phyloP scores from a whole-genome alignment of 2,113 vertebrate genomes.

The Amphilophus citrinellus region DNA sequence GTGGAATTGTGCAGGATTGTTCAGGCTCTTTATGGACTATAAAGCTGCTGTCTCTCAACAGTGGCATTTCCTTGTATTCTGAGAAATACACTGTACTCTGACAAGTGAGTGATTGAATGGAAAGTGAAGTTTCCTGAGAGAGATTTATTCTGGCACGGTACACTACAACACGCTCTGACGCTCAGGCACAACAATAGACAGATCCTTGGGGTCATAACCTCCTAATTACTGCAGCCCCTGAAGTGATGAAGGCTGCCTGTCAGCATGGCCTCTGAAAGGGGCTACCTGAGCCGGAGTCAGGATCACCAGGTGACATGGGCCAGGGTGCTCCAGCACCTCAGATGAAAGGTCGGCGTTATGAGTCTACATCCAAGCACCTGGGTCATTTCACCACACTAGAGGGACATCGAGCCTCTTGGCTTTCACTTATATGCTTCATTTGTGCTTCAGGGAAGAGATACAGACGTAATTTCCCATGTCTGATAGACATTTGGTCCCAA shows the following conservation, averaged over 20 bases:
- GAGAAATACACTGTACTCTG: conserved; percentile 56
- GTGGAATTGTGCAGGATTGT: conserved; percentile 30
- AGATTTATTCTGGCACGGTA: conserved; percentile 72
- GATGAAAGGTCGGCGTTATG: conserved; percentile 72
- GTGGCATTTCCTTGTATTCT: conserved; percentile 77
- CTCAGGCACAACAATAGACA: conserved; percentile 65
- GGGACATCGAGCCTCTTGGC: conserved; percentile 67
- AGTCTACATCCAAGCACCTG: conserved; percentile 58
- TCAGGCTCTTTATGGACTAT: conserved; percentile 46
- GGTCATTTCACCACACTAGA: conserved; percentile 66
- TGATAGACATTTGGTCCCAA: conserved; percentile 70
- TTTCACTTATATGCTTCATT: conserved; percentile 55
- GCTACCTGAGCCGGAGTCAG: conserved; percentile 66
- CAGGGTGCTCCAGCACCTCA: conserved; percentile 61
- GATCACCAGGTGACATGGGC: conserved; percentile 59
- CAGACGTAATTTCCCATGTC: conserved; percentile 67
- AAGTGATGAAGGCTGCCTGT: conserved; percentile 68
- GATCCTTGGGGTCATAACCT: conserved; percentile 69
- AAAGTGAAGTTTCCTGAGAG: conserved; percentile 79
- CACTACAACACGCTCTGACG: conserved; percentile 53
- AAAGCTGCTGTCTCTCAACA: conserved; percentile 63
- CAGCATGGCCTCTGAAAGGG: conserved; percentile 56
- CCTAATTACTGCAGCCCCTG: conserved; percentile 66
- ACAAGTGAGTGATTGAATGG: conserved; percentile 58
- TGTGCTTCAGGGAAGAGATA: conserved; percentile 48